Evolutionary conservation across 2,797 vertebrate species (phyloP).

Genomic region (Phalloptychus januarius): DNA sequence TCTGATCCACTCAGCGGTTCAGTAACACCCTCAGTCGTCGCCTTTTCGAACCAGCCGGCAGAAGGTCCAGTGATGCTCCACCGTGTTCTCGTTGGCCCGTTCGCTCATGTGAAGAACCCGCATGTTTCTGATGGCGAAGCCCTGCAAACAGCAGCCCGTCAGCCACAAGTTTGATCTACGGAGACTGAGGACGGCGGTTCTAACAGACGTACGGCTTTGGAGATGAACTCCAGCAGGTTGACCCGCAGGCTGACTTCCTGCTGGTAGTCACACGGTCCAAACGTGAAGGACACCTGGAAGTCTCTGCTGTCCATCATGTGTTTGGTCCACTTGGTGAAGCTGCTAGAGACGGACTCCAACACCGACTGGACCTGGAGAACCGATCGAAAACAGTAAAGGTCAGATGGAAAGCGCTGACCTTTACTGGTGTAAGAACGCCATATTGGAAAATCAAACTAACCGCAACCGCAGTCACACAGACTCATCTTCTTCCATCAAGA

Average conservation of each 20-base stretch:
- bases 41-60: slow-evolving; percentile 89
- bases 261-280: slow-evolving; percentile 95
- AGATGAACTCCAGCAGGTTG: slow-evolving; percentile 95
- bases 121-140: slow-evolving; percentile 93
- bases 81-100: slow-evolving; percentile 95
- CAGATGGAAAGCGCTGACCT: too few species aligned
- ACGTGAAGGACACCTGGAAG: slow-evolving; percentile 96
- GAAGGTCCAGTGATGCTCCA: slow-evolving; percentile 98
- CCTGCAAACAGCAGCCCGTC: slow-evolving; percentile 68
- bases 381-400: too few species aligned
- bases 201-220: slow-evolving; percentile 72
- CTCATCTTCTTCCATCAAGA: too few species aligned
- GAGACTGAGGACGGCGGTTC: background rate
- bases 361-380: slow-evolving; percentile 76
- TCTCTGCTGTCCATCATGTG: slow-evolving; percentile 98
- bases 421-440: too few species aligned
- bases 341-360: slow-evolving; percentile 90
- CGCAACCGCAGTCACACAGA: too few species aligned
- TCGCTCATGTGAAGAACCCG: slow-evolving; percentile 97
- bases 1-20: background rate
- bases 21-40: slow-evolving; percentile 74
- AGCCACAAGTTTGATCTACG: background rate
- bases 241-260: slow-evolving; percentile 95
- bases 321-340: slow-evolving; percentile 96
- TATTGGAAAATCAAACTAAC: too few species aligned